Evolutionary conservation across 2,797 vertebrate species (phyloP), one percentile per base, ranked within the genome.

Genomic region (Lepilemur septentrionalis): DNA sequence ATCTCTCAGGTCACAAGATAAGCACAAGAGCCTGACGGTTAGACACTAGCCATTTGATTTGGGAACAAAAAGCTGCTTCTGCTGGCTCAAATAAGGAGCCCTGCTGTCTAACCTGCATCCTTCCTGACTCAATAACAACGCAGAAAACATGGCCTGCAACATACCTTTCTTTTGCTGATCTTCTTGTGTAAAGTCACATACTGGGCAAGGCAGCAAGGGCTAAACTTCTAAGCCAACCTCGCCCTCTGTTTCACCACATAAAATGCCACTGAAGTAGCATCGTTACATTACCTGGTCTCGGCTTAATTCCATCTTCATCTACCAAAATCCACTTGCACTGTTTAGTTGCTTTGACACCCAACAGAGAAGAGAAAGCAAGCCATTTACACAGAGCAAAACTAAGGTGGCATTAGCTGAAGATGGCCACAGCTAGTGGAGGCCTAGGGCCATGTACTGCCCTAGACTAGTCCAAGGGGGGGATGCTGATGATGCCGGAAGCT

Each of bases 1-100:
- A 84, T 96, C 70, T 92, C 83, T 75, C 72, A 93, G 86, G 91
- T 93, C 95, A 93, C 28, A 95, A 92, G 96, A 92, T 75, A 95
- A 88, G 90, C 96, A 85, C 25, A 75, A n/a, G 6, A 80, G 32
- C 32, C 59, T 69, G 46, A 50, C 11, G 5, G 35, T 32, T 93
- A 43, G 13, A 17, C 32, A 86, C 73, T 61, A 80, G 65, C 41
- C 43, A 43, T 97, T 96, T 90, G 57, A 96, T 92, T 81, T 91
- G 18, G 17, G 20, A 70, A 43, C 30, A n/a, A 61, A 63, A 65
- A 22, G 7, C 63, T 35, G n/a, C 59, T 83, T 90, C 30, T 38
- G 8, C 25, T 89, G 23, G 89, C 83, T 83, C 57, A 70, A 76
- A 78, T 83, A 78, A 93, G 94, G 88, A 96, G 86, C 57, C 76